A percentile compares a stretch with the other conserved stretches of the same genome.
These are phyloP conservation scores for Epinotia bilunana DNA, from an alignment of 2,888 invertebrate genomes.

Conservation along the genomic window DNA sequence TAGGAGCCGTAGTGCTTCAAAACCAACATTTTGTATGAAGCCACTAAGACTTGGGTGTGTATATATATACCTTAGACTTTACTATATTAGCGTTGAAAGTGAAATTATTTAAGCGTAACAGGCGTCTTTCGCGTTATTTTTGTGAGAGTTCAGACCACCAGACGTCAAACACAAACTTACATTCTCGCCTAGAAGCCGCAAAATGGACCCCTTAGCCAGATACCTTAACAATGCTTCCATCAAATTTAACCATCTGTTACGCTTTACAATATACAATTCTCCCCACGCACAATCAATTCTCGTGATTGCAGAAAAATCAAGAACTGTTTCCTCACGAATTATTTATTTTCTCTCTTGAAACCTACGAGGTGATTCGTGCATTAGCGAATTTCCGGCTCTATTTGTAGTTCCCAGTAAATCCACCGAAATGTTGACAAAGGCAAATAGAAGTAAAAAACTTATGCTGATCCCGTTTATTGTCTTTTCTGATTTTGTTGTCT, in stretches of 20 bases:
- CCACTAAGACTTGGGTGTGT: too few relatives aligned
- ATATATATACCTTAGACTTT: too few relatives aligned
- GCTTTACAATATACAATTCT: neutral
- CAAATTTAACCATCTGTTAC: neutral
- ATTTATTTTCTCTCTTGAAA: neutral
- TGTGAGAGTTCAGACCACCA: too few relatives aligned
- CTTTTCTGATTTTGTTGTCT: too few relatives aligned
- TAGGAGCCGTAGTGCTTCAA: too few relatives aligned
- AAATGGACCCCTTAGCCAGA: neutral
- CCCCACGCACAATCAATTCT: neutral
- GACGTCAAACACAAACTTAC: too few relatives aligned
- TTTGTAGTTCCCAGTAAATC: neutral
- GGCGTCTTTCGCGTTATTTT: too few relatives aligned
- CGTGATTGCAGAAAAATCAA: neutral
- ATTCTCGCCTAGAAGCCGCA: too few relatives aligned
- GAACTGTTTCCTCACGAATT: neutral
- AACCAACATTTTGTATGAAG: too few relatives aligned
- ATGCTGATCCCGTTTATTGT: neutral
- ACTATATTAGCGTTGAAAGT: too few relatives aligned
- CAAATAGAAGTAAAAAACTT: neutral
- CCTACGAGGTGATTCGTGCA: neutral
- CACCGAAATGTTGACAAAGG: neutral
- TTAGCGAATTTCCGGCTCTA: neutral
- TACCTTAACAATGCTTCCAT: neutral
- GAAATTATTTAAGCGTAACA: too few relatives aligned